Evolutionary conservation across 2,113 vertebrate genomes (phyloP), one percentile per base, ranked within the genome.

Genomic region (Apeltes quadracus): DNA sequence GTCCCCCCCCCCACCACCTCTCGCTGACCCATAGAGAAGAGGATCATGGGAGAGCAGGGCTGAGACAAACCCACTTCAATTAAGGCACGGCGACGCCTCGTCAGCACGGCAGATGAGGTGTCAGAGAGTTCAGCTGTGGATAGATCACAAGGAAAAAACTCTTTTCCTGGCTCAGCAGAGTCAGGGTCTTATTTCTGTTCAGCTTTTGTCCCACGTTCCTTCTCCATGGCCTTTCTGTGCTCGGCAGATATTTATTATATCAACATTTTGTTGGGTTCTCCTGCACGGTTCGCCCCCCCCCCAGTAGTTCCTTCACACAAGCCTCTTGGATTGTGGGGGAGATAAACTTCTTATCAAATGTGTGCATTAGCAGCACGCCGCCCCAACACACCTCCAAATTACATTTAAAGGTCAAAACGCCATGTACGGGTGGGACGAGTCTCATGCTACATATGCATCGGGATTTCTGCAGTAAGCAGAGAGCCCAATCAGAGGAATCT

Each of bases 21-120:
- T 91, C 91, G 92, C 43, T 91, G 91, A 89, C 92, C 88, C 90
- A 89, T 90, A 72, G 89, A 93, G 82, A 85, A 91, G 73, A 87
- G 89, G 91, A 88, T 93, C 78, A 87, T 88, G 91, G 69, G 88
- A 91, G 89, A 92, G 84, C 88, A 87, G 89, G 86, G 89, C 88
- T 82, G 90, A 93, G 90, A 89, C 89, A 87, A 94, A 90, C 89
- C 90, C 84, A 85, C 91, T 93, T 92, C 92, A 93, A 93, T 94
- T 94, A 94, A 92, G 91, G 90, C 74, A 81, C 80, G 84, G 83
- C 80, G 77, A 91, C 84, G 89, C 84, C 90, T 90, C 87, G 88
- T 90, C 90, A 89, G 90, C 81, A 70, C 85, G 67, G 84, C 82
- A 91, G 92, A 92, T 91, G 89, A 91, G 90, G 90, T 92, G 92